phyloP scores from a whole-genome alignment of 2,888 invertebrate genomes.

The Euphydryas editha region DNA sequence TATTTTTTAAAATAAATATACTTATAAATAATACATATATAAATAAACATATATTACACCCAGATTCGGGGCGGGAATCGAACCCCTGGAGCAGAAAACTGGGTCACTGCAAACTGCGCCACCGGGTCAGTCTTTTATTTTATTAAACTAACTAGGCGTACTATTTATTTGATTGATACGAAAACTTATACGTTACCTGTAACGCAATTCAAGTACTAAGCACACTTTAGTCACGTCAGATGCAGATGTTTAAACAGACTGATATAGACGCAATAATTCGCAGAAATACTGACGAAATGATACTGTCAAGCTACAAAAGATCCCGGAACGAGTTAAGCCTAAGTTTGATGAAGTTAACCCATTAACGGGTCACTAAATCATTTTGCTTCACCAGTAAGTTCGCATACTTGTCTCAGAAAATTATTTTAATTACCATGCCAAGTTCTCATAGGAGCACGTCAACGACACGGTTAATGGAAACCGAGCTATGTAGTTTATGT shows the following conservation, averaged over 20 bases:
- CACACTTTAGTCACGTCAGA: background rate
- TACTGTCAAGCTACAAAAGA: conserved; percentile 28
- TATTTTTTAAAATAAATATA: too few relatives aligned
- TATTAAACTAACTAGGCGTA: too few relatives aligned
- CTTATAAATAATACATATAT: too few relatives aligned
- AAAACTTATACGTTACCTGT: too few relatives aligned
- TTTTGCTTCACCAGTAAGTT: conserved; percentile 66
- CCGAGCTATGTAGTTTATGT: conserved; percentile 5
- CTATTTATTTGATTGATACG: too few relatives aligned
- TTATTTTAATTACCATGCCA: conserved; percentile 65
- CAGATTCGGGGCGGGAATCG: too few relatives aligned
- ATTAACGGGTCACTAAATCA: conserved; percentile 77
- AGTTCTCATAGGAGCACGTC: conserved; percentile 31
- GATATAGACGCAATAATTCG: conserved; percentile 11
- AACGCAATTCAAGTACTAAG: too few relatives aligned
- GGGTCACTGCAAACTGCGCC: too few relatives aligned
- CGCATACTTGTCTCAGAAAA: conserved; percentile 61
- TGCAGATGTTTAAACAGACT: background rate
- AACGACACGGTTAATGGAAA: conserved; percentile 17
- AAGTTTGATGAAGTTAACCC: conserved; percentile 73
- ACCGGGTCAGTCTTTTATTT: too few relatives aligned
- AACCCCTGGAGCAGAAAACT: too few relatives aligned
- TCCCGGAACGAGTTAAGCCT: conserved; percentile 45
- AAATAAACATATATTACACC: too few relatives aligned
- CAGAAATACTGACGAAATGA: conserved; percentile 14